Base-by-base conservation (phyloP, 53 echinoderm and acorn worm species). In the Crossaster papposus region DNA sequence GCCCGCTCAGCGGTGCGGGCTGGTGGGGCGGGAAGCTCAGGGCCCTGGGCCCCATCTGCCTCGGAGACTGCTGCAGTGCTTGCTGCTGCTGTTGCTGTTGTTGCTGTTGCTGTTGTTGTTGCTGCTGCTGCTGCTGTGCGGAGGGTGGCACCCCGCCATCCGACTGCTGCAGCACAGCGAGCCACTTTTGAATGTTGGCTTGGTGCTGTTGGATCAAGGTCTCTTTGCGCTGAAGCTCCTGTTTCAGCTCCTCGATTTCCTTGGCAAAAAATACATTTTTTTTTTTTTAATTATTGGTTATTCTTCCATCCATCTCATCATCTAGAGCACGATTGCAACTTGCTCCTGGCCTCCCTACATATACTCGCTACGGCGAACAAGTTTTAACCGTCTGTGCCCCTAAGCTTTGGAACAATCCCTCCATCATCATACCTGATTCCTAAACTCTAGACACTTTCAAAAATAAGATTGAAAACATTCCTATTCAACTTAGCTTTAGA, bases 231-330 rank as follows among this genome's bases (percentile, higher is more conserved):
- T 85, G 62, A 50, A 98, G 88, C 72, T 98, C 98, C 12, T 65
- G 36, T 72, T 93, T 93, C 78, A 98, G 81, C 64, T 98, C 98
- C 30, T 96, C 98, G 30, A 95, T 93, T 34, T 98, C 98, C 98
- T 98, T 74, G 22, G n/a, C 30, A 2, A 18, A 82, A 82, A 14
- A 82, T 5, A 80, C n/a, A n/a, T n/a, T n/a, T n/a, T n/a, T n/a
- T n/a, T n/a, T n/a, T n/a, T n/a, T n/a, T n/a, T n/a, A n/a, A n/a
- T n/a, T n/a, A n/a, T n/a, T n/a, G n/a, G n/a, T n/a, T n/a, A n/a
- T n/a, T n/a, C n/a, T n/a, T n/a, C n/a, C n/a, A n/a, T n/a, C n/a
- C n/a, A n/a, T n/a, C n/a, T n/a, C n/a, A n/a, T n/a, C n/a, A n/a
- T n/a, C n/a, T n/a, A n/a, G n/a, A n/a, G n/a, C n/a, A n/a, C n/a